phyloP scores from a whole-genome alignment of 1,140 invertebrate genomes.

The Elymnias hypermnestra region DNA sequence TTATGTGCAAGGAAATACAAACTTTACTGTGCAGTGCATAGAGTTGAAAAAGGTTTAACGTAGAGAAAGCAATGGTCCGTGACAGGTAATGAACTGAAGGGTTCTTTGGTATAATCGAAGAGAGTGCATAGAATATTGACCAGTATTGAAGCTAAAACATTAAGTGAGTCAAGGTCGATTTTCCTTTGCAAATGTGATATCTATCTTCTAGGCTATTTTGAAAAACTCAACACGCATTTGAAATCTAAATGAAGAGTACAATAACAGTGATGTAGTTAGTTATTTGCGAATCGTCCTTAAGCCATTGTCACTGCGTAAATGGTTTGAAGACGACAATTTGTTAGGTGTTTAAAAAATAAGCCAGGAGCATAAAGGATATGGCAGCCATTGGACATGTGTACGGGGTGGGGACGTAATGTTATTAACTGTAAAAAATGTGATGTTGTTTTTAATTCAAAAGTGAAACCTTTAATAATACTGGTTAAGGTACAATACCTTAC shows the following conservation, averaged over 20 bases:
- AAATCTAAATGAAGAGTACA: slow-evolving; percentile 7
- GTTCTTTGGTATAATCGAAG: slow-evolving; percentile 36
- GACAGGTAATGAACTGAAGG: slow-evolving; percentile 45
- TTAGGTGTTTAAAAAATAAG: slow-evolving; percentile 18
- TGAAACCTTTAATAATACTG: slow-evolving; percentile 59
- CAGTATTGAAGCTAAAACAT: slow-evolving; percentile 22
- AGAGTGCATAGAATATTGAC: slow-evolving; percentile 42
- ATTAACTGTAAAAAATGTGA: slow-evolving; percentile 67
- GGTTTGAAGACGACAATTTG: slow-evolving; percentile 30
- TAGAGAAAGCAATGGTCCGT: slow-evolving; percentile 53
- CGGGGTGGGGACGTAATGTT: slow-evolving; percentile 45
- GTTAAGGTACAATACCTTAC: slow-evolving; percentile 81
- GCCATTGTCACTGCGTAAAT: slow-evolving; percentile 13
- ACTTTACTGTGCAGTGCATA: slow-evolving; percentile 69
- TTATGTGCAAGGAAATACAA: slow-evolving; percentile 64
- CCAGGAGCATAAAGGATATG: slow-evolving; percentile 36
- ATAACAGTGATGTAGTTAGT: slow-evolving; percentile 5
- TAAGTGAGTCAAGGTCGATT: slow-evolving; percentile 26
- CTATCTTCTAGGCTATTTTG: slow-evolving; percentile 10
- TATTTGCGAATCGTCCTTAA: slow-evolving; percentile 23
- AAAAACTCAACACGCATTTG: slow-evolving; percentile 2
- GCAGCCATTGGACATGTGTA: slow-evolving; percentile 40
- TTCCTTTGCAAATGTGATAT: slow-evolving; percentile 20
- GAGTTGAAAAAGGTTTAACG: slow-evolving; percentile 54
- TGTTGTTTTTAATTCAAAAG: slow-evolving; percentile 60